Percentiles rank a stretch among this genome's conserved stretches.
Conservation (phyloP, 2,888 invertebrate species). For the Morpho helenor region DNA sequence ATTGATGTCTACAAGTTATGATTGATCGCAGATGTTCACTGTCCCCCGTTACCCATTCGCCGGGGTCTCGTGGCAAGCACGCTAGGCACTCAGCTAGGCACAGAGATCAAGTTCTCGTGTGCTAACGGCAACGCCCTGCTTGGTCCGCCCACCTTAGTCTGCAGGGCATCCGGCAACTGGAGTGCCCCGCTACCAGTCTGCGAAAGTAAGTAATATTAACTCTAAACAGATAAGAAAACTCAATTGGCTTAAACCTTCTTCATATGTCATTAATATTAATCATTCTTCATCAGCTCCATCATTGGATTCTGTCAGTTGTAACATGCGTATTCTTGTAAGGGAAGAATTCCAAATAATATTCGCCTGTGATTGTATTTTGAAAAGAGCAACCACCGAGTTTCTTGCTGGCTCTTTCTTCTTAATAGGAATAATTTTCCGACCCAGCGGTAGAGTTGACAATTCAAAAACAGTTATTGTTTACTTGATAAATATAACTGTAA, state of each 20-base stretch:
- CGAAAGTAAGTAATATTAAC: slow-evolving; percentile 80
- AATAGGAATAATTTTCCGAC: too few relatives aligned
- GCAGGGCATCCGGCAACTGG: slow-evolving; percentile 93
- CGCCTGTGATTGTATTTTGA: too few relatives aligned
- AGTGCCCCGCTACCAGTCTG: slow-evolving; percentile 89
- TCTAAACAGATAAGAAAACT: background rate
- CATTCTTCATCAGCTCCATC: too few relatives aligned
- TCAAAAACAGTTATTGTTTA: too few relatives aligned
- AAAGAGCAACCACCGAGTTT: too few relatives aligned
- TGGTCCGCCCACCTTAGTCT: slow-evolving; percentile 85
- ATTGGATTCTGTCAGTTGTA: too few relatives aligned
- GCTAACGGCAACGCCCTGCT: slow-evolving; percentile 89
- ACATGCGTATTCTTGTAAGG: too few relatives aligned
- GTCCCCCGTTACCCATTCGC: slow-evolving; percentile 85
- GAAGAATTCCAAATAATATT: too few relatives aligned
- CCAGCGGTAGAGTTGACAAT: too few relatives aligned
- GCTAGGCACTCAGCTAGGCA: slow-evolving; percentile 85
- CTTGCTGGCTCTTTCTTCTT: too few relatives aligned
- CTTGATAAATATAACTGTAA: too few relatives aligned
- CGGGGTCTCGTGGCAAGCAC: slow-evolving; percentile 86
- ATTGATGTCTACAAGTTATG: background rate
- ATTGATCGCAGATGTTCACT: slow-evolving; percentile 84
- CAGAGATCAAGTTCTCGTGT: slow-evolving; percentile 86
- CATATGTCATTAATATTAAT: too few relatives aligned
- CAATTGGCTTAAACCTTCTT: background rate